Evolutionary conservation across 2,113 vertebrate species (phyloP).

Genomic region (Microcebus jonahi): DNA sequence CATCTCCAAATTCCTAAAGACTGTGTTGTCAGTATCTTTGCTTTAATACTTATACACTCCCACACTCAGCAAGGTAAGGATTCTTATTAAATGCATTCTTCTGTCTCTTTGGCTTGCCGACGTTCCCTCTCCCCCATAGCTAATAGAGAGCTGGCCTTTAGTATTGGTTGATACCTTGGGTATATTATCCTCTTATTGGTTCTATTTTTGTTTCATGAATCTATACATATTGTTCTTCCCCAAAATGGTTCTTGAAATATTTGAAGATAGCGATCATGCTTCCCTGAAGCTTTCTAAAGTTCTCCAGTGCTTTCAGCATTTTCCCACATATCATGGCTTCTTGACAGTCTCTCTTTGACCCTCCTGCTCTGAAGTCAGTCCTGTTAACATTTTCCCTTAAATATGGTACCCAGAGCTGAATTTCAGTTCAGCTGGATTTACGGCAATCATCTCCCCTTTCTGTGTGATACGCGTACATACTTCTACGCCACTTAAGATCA

Average conservation of each 20-base stretch:
- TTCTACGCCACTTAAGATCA: background rate
- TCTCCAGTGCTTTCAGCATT: background rate
- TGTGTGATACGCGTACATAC: too few species aligned
- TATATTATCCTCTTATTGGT: background rate
- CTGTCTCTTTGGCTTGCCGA: background rate
- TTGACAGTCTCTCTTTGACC: too few species aligned
- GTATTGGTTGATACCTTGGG: background rate
- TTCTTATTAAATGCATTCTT: background rate
- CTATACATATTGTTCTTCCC: background rate
- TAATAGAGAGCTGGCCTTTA: background rate
- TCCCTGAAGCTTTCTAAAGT: background rate
- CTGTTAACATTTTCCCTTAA: background rate
- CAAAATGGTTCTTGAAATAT: background rate
- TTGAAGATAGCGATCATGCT: background rate
- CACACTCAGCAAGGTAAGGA: background rate
- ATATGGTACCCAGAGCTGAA: background rate
- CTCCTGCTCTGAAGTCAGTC: background rate
- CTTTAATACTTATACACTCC: background rate
- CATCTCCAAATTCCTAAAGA: background rate
- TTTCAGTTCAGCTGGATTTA: background rate
- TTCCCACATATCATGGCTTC: background rate
- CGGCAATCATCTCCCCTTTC: background rate
- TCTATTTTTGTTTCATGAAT: background rate
- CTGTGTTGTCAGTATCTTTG: background rate
- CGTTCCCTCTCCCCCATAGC: too few species aligned